phyloP scores from a whole-genome alignment of 1,140 invertebrate species.

The Pachyrhynchus sulphureomaculatus region DNA sequence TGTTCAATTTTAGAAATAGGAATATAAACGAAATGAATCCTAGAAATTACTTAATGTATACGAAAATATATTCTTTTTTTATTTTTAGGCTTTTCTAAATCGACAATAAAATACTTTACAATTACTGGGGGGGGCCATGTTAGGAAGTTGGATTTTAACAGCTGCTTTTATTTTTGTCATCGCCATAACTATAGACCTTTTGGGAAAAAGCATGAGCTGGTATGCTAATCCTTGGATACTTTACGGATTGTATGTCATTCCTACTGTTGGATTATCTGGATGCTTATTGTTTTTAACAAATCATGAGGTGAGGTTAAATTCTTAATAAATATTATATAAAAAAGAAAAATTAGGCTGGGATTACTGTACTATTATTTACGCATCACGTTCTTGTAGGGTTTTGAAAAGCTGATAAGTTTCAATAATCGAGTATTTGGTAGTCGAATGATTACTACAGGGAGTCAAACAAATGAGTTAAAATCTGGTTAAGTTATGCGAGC shows the following conservation, averaged over 20 bases:
- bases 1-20: no score
- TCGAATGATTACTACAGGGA: no score
- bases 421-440: no score
- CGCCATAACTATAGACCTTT: constrained; percentile 28
- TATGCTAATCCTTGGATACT: constrained; percentile 35
- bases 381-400: no score
- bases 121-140: constrained; percentile 16
- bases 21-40: no score
- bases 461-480: no score
- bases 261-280: constrained; percentile 32
- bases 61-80: not conserved
- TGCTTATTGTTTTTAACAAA: constrained; percentile 17
- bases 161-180: constrained; percentile 5
- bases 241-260: constrained; percentile 44
- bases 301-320: constrained; percentile 29
- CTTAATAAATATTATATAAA: no score
- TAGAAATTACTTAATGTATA: no score
- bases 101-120: not conserved
- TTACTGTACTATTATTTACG: no score
- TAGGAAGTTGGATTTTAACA: constrained; percentile 22
- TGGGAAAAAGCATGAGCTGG: constrained; percentile 41
- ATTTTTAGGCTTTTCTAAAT: not conserved
- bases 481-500: no score
- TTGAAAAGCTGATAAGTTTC: no score
- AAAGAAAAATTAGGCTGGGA: no score